phyloP scores from a whole-genome alignment of 2,113 vertebrate genomes.

The Furnarius figulus region DNA sequence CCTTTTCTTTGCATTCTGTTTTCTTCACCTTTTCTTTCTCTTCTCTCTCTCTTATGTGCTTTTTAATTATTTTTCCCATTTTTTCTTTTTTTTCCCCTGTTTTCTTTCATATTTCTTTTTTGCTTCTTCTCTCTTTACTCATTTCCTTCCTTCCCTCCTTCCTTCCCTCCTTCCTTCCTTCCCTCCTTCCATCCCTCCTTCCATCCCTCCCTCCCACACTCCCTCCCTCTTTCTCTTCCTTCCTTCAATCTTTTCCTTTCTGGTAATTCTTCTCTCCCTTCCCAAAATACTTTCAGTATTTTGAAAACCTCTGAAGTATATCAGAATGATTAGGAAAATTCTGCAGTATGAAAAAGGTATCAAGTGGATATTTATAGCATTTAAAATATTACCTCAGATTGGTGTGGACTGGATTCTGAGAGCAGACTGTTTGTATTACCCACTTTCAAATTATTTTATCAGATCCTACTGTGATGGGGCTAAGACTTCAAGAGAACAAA shows the following conservation, averaged over 20 bases:
- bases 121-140: no score
- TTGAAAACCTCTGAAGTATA: constrained; percentile 57
- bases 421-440: constrained; percentile 33
- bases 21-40: no score
- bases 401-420: background rate
- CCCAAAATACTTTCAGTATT: constrained; percentile 7
- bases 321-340: constrained; percentile 36
- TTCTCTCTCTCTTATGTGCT: background rate
- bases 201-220: no score
- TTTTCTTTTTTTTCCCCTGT: accelerated
- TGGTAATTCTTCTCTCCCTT: no score
- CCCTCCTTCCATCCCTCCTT: no score
- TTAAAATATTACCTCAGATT: constrained; percentile 34
- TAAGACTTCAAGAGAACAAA: background rate
- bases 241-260: no score
- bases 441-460: background rate
- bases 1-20: accelerated
- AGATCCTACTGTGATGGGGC: background rate
- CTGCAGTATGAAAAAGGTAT: constrained; percentile 42
- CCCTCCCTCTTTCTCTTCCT: no score
- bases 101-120: background rate
- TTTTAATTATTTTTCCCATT: no score
- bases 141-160: no score
- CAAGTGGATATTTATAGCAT: constrained; percentile 54
- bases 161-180: no score